Conservation (phyloP, 2,797 vertebrate genomes). For the Tiaroga cobitis region DNA sequence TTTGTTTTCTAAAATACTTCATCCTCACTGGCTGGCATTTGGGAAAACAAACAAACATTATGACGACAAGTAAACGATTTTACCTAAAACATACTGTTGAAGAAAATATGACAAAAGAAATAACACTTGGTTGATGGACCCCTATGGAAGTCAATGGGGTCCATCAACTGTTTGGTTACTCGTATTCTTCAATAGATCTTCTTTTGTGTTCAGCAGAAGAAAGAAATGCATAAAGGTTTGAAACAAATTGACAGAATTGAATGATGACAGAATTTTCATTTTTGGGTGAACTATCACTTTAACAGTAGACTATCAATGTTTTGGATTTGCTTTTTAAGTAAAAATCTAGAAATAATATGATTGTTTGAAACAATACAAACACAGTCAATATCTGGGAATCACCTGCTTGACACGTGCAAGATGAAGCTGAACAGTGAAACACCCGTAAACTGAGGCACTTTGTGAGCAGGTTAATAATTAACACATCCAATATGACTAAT, state of each 20-base stretch:
- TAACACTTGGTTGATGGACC: neutral
- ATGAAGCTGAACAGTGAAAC: neutral
- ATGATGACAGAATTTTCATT: neutral
- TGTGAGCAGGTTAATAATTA: neutral
- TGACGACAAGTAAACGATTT: neutral
- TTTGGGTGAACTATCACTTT: neutral
- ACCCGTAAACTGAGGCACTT: neutral
- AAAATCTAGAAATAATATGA: neutral
- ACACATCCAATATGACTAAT: neutral
- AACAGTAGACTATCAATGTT: neutral
- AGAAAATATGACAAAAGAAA: neutral
- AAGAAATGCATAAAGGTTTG: no score
- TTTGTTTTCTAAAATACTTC: neutral
- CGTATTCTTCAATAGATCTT: neutral
- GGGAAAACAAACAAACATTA: neutral
- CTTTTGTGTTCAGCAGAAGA: no score
- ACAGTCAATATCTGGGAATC: neutral
- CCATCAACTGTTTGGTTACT: neutral
- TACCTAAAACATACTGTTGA: neutral
- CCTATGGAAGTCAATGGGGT: neutral
- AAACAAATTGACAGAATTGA: neutral
- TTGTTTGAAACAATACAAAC: neutral
- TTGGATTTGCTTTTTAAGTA: neutral
- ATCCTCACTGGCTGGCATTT: neutral
- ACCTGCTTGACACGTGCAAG: neutral